phyloP scores from a whole-genome alignment of 2,888 invertebrate genomes.

The Trileptium ribeirensis region DNA sequence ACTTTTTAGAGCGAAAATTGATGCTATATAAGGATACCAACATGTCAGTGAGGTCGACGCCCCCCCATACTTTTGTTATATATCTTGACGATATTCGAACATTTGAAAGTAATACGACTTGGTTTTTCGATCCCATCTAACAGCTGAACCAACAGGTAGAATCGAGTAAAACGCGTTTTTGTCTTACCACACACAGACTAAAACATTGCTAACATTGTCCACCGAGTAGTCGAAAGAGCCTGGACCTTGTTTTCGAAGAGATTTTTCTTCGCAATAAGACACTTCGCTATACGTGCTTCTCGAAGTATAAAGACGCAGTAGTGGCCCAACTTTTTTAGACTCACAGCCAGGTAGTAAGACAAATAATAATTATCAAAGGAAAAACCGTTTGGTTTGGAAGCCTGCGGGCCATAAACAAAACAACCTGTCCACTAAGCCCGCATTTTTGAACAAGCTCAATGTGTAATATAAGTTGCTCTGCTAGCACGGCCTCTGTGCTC shows the following conservation, averaged over 20 bases:
- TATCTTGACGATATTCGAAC: not conserved
- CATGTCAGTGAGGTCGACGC: not conserved
- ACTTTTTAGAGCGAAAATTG: not conserved
- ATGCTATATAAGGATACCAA: not conserved
- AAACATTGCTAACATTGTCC: not conserved
- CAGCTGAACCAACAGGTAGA: not conserved
- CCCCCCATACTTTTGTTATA: no score
- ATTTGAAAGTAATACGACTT: not conserved
- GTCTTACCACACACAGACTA: not conserved
- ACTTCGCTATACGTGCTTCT: not conserved
- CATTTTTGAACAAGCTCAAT: not conserved
- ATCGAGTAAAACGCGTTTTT: not conserved
- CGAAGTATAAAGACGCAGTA: not conserved
- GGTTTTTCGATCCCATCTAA: not conserved
- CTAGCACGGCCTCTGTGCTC: no score
- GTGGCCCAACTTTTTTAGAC: not conserved
- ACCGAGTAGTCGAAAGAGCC: no score
- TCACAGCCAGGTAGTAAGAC: not conserved
- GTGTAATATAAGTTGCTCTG: no score
- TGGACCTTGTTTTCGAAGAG: no score
- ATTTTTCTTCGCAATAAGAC: not conserved
- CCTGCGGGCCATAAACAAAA: not conserved
- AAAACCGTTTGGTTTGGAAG: not conserved
- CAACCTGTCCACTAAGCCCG: not conserved
- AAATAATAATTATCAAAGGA: conserved; percentile 8